phyloP scores from a whole-genome alignment of 2,888 invertebrate genomes.

The Eupeodes luniger region DNA sequence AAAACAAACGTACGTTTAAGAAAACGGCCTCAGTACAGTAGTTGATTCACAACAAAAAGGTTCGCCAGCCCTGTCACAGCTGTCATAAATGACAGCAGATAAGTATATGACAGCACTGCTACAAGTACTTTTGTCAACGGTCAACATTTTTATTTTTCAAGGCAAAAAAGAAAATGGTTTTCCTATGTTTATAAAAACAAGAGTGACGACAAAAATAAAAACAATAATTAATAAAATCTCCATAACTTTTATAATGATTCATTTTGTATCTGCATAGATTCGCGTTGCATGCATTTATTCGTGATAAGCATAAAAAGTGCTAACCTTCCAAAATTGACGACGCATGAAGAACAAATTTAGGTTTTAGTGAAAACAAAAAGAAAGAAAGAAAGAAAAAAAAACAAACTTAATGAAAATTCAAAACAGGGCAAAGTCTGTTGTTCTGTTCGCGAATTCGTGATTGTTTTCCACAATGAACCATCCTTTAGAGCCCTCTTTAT shows the following conservation, averaged over 20 bases:
- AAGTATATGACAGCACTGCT: neutral
- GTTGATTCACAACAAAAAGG: neutral
- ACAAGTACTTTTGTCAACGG: constrained; percentile 45
- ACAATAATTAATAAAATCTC: constrained; percentile 18
- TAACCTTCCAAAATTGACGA: constrained; percentile 25
- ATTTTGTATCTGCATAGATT: constrained; percentile 8
- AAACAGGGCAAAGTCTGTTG: constrained; percentile 61
- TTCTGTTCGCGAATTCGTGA: neutral
- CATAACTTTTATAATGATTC: constrained; percentile 20
- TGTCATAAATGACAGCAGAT: neutral
- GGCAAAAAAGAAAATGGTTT: constrained; percentile 60
- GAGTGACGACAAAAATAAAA: constrained; percentile 51
- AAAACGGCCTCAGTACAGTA: too few species aligned
- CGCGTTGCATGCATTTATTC: constrained; percentile 5
- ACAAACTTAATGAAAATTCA: constrained; percentile 47
- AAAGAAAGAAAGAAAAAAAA: neutral
- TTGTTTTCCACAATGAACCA: constrained; percentile 62
- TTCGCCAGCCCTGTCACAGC: neutral
- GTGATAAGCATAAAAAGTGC: constrained; percentile 33
- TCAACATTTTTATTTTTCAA: constrained; percentile 50
- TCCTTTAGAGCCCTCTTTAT: constrained; percentile 62
- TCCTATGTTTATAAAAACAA: constrained; percentile 60
- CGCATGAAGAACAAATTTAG: neutral
- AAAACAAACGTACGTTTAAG: too few species aligned
- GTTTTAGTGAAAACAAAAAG: neutral